Evolutionary conservation across 2,888 invertebrate species (phyloP), one percentile per base, ranked within the genome.

Genomic region (Operophtera brumata): DNA sequence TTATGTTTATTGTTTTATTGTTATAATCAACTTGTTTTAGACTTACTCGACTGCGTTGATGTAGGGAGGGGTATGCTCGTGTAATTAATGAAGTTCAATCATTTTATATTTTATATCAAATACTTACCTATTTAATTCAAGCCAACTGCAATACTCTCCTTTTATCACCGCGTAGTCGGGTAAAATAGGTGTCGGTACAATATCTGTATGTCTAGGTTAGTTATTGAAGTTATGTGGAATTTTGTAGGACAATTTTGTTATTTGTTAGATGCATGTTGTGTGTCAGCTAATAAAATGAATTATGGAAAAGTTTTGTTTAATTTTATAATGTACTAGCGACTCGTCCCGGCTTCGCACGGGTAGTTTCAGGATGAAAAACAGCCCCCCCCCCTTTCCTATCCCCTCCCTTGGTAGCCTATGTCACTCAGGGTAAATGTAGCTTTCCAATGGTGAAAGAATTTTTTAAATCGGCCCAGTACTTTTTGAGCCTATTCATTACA

Each of bases 181-280:
- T 34, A 11, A 11, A 11, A 9, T 11, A 42, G 37, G 50, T 45
- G 44, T 44, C 10, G 49, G 49, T 49, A 34, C 34, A 35, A 30
- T 40, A 42, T n/a, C 13, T 28, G n/a, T 25, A 47, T 14, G 32
- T 36, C 7, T 32, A 52, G 4, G 13, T 6, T 46, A 36, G 30
- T 28, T 41, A 26, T 39, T 42, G 46, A 41, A 9, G 12, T 50
- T 28, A 30, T 28, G 13, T 43, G 4, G 54, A 80, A 79, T 44
- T 32, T 42, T 80, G 78, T 83, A 83, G 83, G 57, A 64, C 71
- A 83, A 80, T 82, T 80, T 59, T 80, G 82, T 83, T 82, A 82
- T 80, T 76, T 83, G 77, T 84, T 82, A 78, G 75, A 67, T 71
- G 67, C 75, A 78, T 79, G 44, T 62, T 55, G 73, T 76, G 73